Conservation (phyloP, 92 coral and sea anemone species). For the Galaxea fascicularis region DNA sequence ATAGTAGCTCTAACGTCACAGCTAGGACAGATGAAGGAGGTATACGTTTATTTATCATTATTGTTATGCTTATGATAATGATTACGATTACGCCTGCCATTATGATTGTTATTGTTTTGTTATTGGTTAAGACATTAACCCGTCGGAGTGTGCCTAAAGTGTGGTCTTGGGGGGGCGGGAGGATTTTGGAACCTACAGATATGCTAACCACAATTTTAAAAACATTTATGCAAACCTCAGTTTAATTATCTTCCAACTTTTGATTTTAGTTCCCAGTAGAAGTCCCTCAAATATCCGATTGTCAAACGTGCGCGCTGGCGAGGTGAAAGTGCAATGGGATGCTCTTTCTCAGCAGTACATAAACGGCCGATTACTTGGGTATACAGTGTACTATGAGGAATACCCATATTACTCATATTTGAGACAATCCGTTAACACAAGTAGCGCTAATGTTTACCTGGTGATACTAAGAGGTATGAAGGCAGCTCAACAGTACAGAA, state of each 20-base stretch:
- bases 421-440: background rate
- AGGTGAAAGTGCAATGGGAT: background rate
- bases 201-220: too few species aligned
- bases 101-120: too few species aligned
- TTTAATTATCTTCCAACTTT: background rate
- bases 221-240: background rate
- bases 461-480: background rate
- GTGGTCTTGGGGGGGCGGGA: too few species aligned
- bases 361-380: background rate
- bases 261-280: background rate
- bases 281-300: background rate
- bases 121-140: too few species aligned
- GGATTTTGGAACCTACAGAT: too few species aligned
- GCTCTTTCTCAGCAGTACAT: background rate
- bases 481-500: background rate
- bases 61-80: too few species aligned
- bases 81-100: too few species aligned
- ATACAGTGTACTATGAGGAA: background rate
- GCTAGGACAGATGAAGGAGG: slow-evolving; percentile 30
- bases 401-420: background rate
- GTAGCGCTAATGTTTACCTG: background rate
- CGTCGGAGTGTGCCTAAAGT: too few species aligned
- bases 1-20: background rate
- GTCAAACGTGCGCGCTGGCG: background rate
- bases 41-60: background rate